phyloP scores from a whole-genome alignment of 1,140 invertebrate genomes.

The Lanistes nyassanus region DNA sequence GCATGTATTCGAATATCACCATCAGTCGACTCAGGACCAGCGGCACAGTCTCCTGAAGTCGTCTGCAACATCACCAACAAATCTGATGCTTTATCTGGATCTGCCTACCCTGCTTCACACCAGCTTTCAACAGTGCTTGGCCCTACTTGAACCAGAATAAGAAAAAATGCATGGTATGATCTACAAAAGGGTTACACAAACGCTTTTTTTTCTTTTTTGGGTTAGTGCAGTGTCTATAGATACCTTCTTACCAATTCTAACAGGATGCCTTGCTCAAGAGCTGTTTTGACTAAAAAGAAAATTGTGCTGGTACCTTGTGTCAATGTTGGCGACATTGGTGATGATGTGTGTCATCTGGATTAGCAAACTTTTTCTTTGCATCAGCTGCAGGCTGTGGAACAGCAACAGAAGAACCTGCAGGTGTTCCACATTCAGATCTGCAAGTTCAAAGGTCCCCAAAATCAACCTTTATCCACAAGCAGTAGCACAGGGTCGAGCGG shows the following conservation, averaged over 20 bases:
- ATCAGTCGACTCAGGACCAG: conserved; percentile 85
- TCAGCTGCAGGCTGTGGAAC: conserved; percentile 92
- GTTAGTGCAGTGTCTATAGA: too few species aligned
- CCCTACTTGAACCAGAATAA: too few species aligned
- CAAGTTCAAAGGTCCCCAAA: background rate
- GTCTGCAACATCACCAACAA: conserved; percentile 37
- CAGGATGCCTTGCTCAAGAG: background rate
- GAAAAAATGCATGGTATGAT: too few species aligned
- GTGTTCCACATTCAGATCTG: conserved; percentile 90
- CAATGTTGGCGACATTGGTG: conserved; percentile 39
- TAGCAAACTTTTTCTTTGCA: conserved; percentile 96
- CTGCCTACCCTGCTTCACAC: background rate
- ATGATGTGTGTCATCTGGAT: conserved; percentile 70
- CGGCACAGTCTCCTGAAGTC: conserved; percentile 67
- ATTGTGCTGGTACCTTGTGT: conserved; percentile 36
- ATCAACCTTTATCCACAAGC: too few species aligned
- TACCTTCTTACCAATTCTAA: background rate
- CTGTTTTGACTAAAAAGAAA: conserved; percentile 1
- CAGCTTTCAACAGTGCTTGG: background rate
- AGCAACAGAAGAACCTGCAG: conserved; percentile 91
- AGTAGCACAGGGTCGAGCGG: too few species aligned
- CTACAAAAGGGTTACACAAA: too few species aligned
- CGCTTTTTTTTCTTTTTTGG: too few species aligned
- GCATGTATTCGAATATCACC: conserved; percentile 92
- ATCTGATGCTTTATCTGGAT: background rate